These are phyloP conservation scores for Manis pentadactyla DNA, from an alignment of 2,797 vertebrate genomes.

Conservation along the genomic window DNA sequence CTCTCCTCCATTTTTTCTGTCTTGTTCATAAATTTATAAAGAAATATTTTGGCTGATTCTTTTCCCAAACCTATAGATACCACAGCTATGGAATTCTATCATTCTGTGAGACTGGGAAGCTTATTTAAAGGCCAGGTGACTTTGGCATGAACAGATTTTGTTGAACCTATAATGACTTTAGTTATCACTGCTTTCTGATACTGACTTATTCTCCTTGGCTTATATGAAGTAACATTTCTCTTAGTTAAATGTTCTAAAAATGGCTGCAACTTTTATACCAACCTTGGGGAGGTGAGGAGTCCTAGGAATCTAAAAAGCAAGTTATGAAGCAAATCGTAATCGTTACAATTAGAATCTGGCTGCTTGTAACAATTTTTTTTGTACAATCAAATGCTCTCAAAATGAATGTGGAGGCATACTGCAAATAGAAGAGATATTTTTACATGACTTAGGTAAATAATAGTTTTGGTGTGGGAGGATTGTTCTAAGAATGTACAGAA, in stretches of 20 bases:
- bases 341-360: not conserved
- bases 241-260: not conserved
- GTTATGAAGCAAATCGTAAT: not conserved
- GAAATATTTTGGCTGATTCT: not conserved
- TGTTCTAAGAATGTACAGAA: not conserved
- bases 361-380: not conserved
- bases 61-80: not conserved
- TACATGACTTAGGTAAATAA: constrained; percentile 32
- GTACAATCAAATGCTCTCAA: not conserved
- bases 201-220: not conserved
- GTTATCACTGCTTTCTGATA: not conserved
- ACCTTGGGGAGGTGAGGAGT: not conserved
- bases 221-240: not conserved
- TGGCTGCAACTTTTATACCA: constrained; percentile 21
- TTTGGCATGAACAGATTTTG: not conserved
- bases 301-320: not conserved
- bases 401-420: not conserved
- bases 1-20: not conserved
- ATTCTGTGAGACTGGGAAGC: not conserved
- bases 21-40: not conserved
- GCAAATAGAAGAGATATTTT: constrained; percentile 20
- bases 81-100: not conserved
- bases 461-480: not conserved
- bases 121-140: constrained; percentile 4
- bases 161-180: not conserved